Conservation (phyloP, 2,888 invertebrate genomes). For the Habrosyne pyritoides region DNA sequence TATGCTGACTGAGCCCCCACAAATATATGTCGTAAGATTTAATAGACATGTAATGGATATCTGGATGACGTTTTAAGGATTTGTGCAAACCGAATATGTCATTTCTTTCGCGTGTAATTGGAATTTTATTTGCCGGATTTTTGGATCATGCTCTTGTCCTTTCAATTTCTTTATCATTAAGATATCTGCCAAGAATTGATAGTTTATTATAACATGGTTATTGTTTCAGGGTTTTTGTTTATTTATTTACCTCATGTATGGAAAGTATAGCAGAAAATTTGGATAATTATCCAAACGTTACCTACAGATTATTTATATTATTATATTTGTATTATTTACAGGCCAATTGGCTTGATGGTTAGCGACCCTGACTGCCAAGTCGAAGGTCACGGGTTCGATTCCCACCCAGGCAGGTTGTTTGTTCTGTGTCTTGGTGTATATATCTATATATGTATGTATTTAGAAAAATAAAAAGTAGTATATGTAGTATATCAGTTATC, state of each 20-base stretch:
- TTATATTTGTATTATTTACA: no score
- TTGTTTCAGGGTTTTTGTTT: conserved; percentile 21
- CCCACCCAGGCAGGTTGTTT: no score
- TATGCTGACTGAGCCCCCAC: conserved; percentile 80
- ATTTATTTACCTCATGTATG: background rate
- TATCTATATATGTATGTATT: no score
- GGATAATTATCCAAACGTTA: background rate
- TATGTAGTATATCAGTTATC: no score
- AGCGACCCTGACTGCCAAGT: no score
- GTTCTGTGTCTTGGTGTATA: no score
- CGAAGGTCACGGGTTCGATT: no score
- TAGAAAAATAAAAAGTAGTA: no score
- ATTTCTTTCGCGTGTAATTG: conserved; percentile 77
- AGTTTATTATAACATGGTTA: conserved; percentile 20
- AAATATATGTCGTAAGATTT: conserved; percentile 84
- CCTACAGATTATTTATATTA: background rate
- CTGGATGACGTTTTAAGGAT: conserved; percentile 84
- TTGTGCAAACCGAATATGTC: conserved; percentile 84
- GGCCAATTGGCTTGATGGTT: no score
- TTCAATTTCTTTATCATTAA: conserved; percentile 38
- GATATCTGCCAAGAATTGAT: conserved; percentile 12
- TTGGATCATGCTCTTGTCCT: conserved; percentile 69
- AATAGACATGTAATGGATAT: conserved; percentile 84
- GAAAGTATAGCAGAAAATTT: background rate
- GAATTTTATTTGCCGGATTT: conserved; percentile 81